phyloP scores from a whole-genome alignment of 2,888 invertebrate genomes.

The Caenorhabditis sp. region DNA sequence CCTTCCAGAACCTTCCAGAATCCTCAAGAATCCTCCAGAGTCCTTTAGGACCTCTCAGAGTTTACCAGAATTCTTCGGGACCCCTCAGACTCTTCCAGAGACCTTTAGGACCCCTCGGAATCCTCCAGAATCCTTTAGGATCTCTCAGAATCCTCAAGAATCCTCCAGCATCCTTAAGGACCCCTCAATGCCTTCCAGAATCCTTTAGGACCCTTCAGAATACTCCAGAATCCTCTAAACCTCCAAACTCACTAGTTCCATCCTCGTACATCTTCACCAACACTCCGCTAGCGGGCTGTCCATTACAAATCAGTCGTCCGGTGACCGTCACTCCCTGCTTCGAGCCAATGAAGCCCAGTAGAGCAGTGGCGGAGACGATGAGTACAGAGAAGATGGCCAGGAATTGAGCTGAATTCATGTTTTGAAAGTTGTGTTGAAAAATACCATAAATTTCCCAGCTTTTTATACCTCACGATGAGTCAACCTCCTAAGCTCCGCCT shows the following conservation, averaged over 20 bases:
- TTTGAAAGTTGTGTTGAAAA: neutral
- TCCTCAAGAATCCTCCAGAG: no score
- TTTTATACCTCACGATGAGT: constrained; percentile 17
- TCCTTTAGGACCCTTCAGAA: no score
- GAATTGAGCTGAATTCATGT: constrained; percentile 18
- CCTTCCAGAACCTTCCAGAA: no score
- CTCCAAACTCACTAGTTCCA: constrained; percentile 52
- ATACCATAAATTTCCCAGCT: neutral
- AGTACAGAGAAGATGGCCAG: constrained; percentile 20
- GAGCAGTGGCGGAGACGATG: constrained; percentile 10
- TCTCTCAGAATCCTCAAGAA: no score
- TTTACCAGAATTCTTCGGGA: no score
- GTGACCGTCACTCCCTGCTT: constrained; percentile 52
- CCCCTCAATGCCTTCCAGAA: no score
- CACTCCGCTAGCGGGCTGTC: constrained; percentile 56
- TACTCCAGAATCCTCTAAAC: no score
- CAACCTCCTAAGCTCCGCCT: constrained; percentile 1
- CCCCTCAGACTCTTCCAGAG: no score
- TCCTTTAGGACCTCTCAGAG: no score
- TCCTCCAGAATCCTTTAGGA: no score
- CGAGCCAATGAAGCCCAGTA: constrained; percentile 39
- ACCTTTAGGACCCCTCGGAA: no score
- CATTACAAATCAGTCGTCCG: constrained; percentile 55
- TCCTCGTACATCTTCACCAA: constrained; percentile 59
- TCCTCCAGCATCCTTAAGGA: no score